These are phyloP conservation scores for Nothocercus nigrocapillus DNA, from an alignment of 2,113 vertebrate species.

Conservation along the genomic window DNA sequence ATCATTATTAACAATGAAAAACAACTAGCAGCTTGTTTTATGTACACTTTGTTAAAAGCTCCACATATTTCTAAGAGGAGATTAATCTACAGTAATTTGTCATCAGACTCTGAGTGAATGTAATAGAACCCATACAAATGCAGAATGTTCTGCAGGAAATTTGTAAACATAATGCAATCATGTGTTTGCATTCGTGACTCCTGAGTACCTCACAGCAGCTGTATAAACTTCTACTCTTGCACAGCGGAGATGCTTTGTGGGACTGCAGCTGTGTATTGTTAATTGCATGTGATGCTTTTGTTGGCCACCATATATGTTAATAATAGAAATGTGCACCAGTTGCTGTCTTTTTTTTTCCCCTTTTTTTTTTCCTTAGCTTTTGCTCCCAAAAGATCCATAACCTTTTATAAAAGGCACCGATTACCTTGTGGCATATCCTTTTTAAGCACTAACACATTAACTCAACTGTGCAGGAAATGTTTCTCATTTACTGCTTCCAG, in stretches of 20 bases:
- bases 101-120: conserved; percentile 20
- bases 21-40: conserved; percentile 54
- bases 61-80: conserved; percentile 19
- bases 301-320: neutral
- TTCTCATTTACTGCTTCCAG: conserved; percentile 36
- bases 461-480: conserved; percentile 1
- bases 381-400: neutral
- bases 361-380: neutral
- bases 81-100: conserved; percentile 55
- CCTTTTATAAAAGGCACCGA: neutral
- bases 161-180: conserved; percentile 41
- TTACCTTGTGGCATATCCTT: neutral
- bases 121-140: conserved; percentile 1
- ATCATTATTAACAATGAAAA: conserved; percentile 83
- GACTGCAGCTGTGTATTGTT: conserved; percentile 37
- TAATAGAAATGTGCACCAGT: neutral
- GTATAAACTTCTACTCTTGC: conserved; percentile 53
- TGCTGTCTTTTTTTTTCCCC: neutral
- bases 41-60: conserved; percentile 55
- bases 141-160: conserved; percentile 34
- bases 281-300: conserved; percentile 24
- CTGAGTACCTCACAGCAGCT: conserved; percentile 53
- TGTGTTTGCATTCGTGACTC: conserved; percentile 46
- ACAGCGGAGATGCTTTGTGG: neutral
- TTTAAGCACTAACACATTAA: conserved; percentile 28